Evolutionary conservation across 2,888 invertebrate species (phyloP).

Genomic region (Nymphalis urticae): DNA sequence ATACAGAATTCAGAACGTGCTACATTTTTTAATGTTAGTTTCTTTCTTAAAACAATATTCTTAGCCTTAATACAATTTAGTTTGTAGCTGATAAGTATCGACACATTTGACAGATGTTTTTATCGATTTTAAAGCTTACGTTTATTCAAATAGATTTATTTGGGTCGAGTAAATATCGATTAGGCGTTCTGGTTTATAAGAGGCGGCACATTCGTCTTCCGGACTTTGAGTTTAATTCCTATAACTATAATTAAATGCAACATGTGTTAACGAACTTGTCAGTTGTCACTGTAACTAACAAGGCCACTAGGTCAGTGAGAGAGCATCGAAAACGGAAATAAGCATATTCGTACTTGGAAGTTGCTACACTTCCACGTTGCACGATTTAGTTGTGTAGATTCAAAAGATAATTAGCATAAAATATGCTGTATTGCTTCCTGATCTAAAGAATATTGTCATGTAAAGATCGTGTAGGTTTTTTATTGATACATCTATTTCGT

Average conservation of each 20-base stretch:
- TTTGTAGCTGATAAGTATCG: not conserved
- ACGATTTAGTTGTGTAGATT: constrained; percentile 16
- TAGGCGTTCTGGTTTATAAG: constrained; percentile 1
- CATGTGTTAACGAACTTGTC: constrained; percentile 26
- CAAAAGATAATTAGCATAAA: constrained; percentile 2
- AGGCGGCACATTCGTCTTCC: constrained; percentile 8
- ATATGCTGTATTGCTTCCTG: not conserved
- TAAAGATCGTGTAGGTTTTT: not conserved
- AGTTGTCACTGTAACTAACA: constrained; percentile 41
- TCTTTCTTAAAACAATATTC: not conserved
- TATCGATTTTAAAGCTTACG: not conserved
- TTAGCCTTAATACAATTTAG: not conserved
- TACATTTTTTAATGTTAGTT: too few species aligned
- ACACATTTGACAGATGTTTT: not conserved
- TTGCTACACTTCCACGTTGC: constrained; percentile 27
- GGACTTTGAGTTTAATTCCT: constrained; percentile 13
- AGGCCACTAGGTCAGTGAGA: constrained; percentile 45
- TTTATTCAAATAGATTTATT: not conserved
- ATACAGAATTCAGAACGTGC: too few species aligned
- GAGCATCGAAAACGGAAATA: constrained; percentile 39
- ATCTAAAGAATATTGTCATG: not conserved
- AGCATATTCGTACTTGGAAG: constrained; percentile 20
- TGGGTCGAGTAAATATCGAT: not conserved
- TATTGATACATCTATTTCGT: too few species aligned
- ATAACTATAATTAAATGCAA: constrained; percentile 23